Base-by-base conservation (phyloP, 2,797 vertebrate species). In the Sebastes itinus region DNA sequence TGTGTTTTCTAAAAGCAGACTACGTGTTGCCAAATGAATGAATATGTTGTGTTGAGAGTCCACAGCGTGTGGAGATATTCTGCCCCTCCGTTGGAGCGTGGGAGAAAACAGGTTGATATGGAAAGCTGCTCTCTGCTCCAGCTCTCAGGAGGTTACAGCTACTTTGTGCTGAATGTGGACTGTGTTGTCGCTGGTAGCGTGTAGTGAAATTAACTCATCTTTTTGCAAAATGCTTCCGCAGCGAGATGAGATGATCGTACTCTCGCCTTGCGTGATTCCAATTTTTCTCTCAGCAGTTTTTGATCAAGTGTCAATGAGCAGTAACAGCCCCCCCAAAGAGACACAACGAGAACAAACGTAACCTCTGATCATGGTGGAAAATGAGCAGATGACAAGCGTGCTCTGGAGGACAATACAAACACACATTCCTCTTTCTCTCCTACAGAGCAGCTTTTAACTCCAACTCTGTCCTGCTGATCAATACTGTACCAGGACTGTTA, bases 181-280 rank as follows among this genome's bases (percentile, higher is more conserved):
- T 28, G 42, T 28, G 42, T 61, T 52, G 42, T 27, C 38, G 42
- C 32, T 42, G 22, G 62, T 72, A 3, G 16, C 9, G 7, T 23
- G n/a, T 1, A 28, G 52, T 61, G 28, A 82, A 81, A 87, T 60
- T 0, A 56, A 80, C 61, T 79, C 5, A 66, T 77, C 55, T 75
- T 13, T 76, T 54, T 56, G 35, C 25, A 61, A 81, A 80, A 59
- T 7, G 61, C 28, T 42, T 67, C 46, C 2, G n/a, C 4, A 7
- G 27, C 9, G 42, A 56, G 25, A 74, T 46, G 14, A 82, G 82
- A 67, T 56, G 28, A 58, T 73, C 2, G 4, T 12, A 9, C 11
- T 3, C n/a, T n/a, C 14, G 66, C 35, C 8, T 75, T 1, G 27
- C 28, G 32, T 23, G 46, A 75, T 33, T 59, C n/a, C 67, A 80